Base-by-base conservation (phyloP, 23 tunicate genomes). In the Trididemnum miniatum region DNA sequence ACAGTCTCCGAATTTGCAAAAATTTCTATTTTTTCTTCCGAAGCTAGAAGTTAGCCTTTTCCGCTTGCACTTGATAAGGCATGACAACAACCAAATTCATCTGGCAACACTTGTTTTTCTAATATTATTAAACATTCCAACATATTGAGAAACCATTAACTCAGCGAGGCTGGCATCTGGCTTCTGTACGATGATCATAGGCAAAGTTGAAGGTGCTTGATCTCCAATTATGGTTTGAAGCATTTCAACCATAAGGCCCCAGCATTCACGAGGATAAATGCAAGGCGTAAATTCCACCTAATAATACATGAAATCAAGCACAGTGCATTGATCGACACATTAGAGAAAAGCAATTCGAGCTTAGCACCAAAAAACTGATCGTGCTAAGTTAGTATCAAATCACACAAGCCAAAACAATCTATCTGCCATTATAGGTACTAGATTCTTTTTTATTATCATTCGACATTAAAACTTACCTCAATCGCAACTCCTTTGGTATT, bases 281-380 rank as follows among this genome's bases (percentile, higher is more conserved):
- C 97, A 92, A 0, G 97, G 92, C 31, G 73, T 83, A 59, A 87
- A 92, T 79, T 92, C 97, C 20, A 89, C 59, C 88, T 88, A 34
- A 52, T 65, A 59, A 79, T 32, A 33, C 20, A 35, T 5, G 15
- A n/a, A n/a, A n/a, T n/a, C n/a, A n/a, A n/a, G n/a, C n/a, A n/a
- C n/a, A n/a, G n/a, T n/a, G n/a, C n/a, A n/a, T n/a, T n/a, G n/a
- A n/a, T n/a, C n/a, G n/a, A n/a, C n/a, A n/a, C n/a, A n/a, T n/a
- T n/a, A n/a, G n/a, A n/a, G n/a, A n/a, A n/a, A n/a, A n/a, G n/a
- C n/a, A n/a, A n/a, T n/a, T n/a, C n/a, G n/a, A n/a, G n/a, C n/a
- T n/a, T n/a, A n/a, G n/a, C n/a, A n/a, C n/a, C n/a, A n/a, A n/a
- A n/a, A n/a, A n/a, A n/a, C n/a, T n/a, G n/a, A n/a, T n/a, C n/a